Conservation (phyloP, 2,797 vertebrate species). For the Siniperca scherzeri region DNA sequence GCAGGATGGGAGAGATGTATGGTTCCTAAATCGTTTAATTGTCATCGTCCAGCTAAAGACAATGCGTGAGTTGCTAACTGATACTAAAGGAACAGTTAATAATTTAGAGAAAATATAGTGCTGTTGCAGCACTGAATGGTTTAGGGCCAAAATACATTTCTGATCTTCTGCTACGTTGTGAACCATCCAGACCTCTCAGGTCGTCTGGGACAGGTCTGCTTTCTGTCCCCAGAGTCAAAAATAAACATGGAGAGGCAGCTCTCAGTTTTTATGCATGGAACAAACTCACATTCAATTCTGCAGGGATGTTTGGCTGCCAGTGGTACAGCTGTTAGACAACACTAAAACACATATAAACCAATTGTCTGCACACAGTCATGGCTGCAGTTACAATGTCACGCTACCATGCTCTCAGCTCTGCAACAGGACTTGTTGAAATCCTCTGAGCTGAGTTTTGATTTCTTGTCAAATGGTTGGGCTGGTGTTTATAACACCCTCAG, state of each 20-base stretch:
- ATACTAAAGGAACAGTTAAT: neutral
- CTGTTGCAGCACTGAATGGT: too few relatives aligned
- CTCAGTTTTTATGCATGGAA: too few relatives aligned
- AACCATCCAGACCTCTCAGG: too few relatives aligned
- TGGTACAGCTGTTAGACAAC: neutral
- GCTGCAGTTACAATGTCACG: neutral
- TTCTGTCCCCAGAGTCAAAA: too few relatives aligned
- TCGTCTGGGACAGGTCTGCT: too few relatives aligned
- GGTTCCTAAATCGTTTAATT: too few relatives aligned
- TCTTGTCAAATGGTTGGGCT: neutral
- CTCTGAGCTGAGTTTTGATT: slow-evolving; percentile 18
- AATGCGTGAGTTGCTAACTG: neutral
- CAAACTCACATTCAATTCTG: neutral
- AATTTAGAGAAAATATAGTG: too few relatives aligned
- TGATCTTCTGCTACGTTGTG: too few relatives aligned
- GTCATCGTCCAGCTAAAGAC: too few relatives aligned
- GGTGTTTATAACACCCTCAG: neutral
- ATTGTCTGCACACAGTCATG: neutral
- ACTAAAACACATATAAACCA: neutral
- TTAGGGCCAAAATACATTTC: too few relatives aligned
- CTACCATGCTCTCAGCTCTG: neutral
- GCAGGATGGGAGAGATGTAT: neutral
- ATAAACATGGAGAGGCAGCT: too few relatives aligned
- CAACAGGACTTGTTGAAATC: neutral
- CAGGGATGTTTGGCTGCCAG: neutral